Base-by-base conservation (phyloP, 1,140 invertebrate species). In the Ceratitis capitata region DNA sequence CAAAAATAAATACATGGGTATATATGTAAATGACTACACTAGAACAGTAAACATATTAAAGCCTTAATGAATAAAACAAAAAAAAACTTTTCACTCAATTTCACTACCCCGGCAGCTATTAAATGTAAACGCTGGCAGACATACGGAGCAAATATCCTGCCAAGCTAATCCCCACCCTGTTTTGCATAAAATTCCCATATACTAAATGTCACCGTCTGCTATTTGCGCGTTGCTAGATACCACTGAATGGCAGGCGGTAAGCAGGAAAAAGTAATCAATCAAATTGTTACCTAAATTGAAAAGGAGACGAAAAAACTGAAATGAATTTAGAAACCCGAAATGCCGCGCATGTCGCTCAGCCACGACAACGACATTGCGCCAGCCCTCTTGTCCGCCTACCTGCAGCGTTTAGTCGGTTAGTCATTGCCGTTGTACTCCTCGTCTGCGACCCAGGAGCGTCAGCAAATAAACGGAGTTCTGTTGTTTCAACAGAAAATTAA, bases 241-340 rank as follows among this genome's bases (percentile, higher is more conserved):
- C n/a, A n/a, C n/a, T n/a, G n/a, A n/a, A n/a, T n/a, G n/a, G n/a
- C n/a, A n/a, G 69, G 69, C 39, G 45, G 39, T 23, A 14, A 78
- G 69, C 42, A 78, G 69, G 39, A 78, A 74, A 78, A 78, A 78
- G 69, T 78, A 78, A 78, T 78, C 69, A 78, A 78, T 78, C 69
- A 78, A 78, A 78, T 78, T 78, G 69, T 47, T 78, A 78, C 69
- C 69, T 78, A 78, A 78, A 78, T 78, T 78, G 69, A 78, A 78
- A 78, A 23, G n/a, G 19, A n/a, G 26, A 78, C n/a, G n/a, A 56
- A n/a, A 12, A 61, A 61, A 78, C n/a, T 45, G n/a, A n/a, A n/a
- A n/a, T n/a, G n/a, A n/a, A n/a, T n/a, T n/a, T n/a, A n/a, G 3
- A 42, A 45, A 45, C 69, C 19, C 69, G 12, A 78, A 78, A 78